Base-by-base conservation (phyloP, 2,113 vertebrate genomes). In the Mobula hypostoma region DNA sequence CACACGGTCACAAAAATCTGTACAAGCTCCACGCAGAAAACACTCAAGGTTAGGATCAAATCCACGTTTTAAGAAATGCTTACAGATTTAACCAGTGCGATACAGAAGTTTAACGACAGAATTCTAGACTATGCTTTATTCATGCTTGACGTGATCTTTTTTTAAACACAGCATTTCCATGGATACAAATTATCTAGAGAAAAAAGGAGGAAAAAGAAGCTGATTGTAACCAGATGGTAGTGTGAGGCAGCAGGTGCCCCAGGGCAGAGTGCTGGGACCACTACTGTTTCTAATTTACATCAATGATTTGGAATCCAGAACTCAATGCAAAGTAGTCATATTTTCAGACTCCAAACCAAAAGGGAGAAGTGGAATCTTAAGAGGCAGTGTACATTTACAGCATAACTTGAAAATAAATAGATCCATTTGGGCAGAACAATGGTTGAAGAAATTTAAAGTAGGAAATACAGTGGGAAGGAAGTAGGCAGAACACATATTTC, bases 171-270 rank as follows among this genome's bases (percentile, higher is more conserved):
- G n/a, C 61, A 66, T 90, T 90, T 90, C 85, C 85, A 90, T 90
- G 61, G 61, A 66, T 90, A 36, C 61, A 90, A 90, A 32, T 90
- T 66, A 66, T 32, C n/a, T 17, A 17, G 61, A 90, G 14, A 90
- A 63, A 74, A 66, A 58, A 29, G 14, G 80, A 29, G 29, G 17
- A 32, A 66, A 88, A 66, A 14, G n/a, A 32, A 66, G 14, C 85
- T 68, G 85, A 90, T 68, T 90, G 61, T 90, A 29, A 90, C 61
- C 85, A 90, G 85, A 90, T 90, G 85, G 61, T 5, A 90, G 61
- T 32, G 63, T 19, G 61, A 90, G 61, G 29, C 85, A 90, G 85
- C 32, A 19, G 85, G 58, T 68, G 61, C 61, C 85, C 85, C 14
- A 32, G 61, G 85, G 85, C 85, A 17, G 29, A 19, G 61, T 66